Evolutionary conservation across 2,888 invertebrate species (phyloP), one percentile per base, ranked within the genome.

Genomic region (Blastobasis lacticolella): DNA sequence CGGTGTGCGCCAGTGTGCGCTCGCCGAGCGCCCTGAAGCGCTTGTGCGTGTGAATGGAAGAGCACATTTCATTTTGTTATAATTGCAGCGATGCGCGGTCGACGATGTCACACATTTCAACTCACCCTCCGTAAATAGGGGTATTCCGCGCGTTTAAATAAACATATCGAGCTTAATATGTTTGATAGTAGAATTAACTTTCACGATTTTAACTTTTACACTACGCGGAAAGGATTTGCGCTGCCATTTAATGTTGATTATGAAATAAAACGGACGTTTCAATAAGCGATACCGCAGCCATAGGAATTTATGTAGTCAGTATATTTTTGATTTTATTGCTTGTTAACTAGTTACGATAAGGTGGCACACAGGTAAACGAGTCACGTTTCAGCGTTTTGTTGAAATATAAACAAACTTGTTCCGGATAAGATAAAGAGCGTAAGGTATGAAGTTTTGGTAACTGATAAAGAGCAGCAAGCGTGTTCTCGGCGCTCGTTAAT

Each of bases 21-120:
- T 8, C n/a, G 72, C 64, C 68, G 72, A 75, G 81, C 73, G 81
- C 83, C 81, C 81, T 73, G 75, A 77, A 82, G 80, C 81, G 77
- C 78, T 76, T 85, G 86, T 84, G 83, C 85, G 87, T 85, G 87
- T 87, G 85, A 87, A 88, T 87, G 88, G 81, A 84, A 73, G 79
- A 87, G 81, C 83, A 86, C 86, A 87, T 87, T 86, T 86, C 82
- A 81, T 86, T 87, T 73, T 71, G 71, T 73, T 87, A 86, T 86
- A 87, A 87, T 88, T 86, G 85, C 86, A 82, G 78, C 72, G 85
- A 85, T 84, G 86, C 84, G 82, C 86, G 80, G 75, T 77, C 78
- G 80, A 72, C 81, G 80, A 81, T 79, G 78, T 79, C 81, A 78
- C 79, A 78, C 75, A 79, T 75, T 79, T 75, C 70, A 75, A 68